These are phyloP conservation scores for Actenoides hombroni DNA, from an alignment of 2,113 vertebrate species.

Conservation along the genomic window DNA sequence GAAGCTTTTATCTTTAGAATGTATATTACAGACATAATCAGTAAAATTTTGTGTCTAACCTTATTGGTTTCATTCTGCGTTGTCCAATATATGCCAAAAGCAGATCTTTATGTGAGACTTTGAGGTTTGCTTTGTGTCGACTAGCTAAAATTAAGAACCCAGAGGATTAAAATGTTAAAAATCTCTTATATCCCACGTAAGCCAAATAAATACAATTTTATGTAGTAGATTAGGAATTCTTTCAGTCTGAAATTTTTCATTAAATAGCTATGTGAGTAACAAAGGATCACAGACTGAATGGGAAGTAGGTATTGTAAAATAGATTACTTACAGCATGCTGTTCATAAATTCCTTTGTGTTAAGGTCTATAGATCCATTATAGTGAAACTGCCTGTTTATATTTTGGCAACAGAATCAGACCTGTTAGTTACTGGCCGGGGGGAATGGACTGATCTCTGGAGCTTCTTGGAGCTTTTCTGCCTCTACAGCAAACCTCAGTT, in stretches of 20 bases:
- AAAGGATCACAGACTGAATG: neutral
- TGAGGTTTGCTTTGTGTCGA: neutral
- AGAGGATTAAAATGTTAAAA: neutral
- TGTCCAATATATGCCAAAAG: neutral
- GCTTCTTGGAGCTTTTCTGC: neutral
- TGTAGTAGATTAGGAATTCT: neutral
- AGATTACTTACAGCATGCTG: neutral
- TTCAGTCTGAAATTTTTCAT: neutral
- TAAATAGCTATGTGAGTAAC: neutral
- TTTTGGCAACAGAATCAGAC: neutral
- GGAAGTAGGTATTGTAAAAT: neutral
- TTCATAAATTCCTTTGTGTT: neutral
- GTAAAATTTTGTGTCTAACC: neutral
- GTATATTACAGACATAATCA: fast-evolving
- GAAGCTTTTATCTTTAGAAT: neutral
- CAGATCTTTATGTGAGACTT: neutral
- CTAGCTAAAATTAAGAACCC: neutral
- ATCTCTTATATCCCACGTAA: neutral
- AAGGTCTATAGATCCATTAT: neutral
- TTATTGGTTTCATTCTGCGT: neutral
- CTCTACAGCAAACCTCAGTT: neutral
- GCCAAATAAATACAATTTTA: neutral
- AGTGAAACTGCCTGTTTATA: neutral
- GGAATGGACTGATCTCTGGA: neutral
- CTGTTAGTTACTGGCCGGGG: neutral